Evolutionary conservation across 2,888 invertebrate genomes (phyloP), one percentile per base, ranked within the genome.

Genomic region (Fabriciana adippe): DNA sequence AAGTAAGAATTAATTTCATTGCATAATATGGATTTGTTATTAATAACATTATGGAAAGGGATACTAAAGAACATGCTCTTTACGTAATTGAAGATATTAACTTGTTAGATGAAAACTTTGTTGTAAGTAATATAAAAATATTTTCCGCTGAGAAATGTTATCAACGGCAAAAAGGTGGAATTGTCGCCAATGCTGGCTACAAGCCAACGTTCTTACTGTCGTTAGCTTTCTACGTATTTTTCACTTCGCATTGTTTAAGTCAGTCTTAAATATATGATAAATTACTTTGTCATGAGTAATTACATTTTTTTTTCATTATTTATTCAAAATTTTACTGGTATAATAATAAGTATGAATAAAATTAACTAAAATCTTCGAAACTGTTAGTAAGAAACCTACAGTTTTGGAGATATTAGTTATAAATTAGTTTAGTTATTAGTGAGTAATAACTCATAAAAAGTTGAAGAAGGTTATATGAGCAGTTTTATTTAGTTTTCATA

Each of bases 121-220:
- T 64, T 55, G 55, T 59, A 67, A 67, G 57, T 71, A 73, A 68
- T 69, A 72, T 71, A 72, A 74, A 77, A 77, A 75, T 79, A 84
- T 84, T 80, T 82, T 79, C 79, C 86, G 83, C 79, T 84, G 82
- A 80, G 82, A 80, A 76, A 75, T 78, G 83, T 82, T 84, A 77
- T 81, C 79, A 80, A 77, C 76, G 76, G 76, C 79, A 72, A 74
- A 74, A 74, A 74, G 71, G 72, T 73, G 71, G 64, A 71, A 82
- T 85, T 83, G 84, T 84, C 82, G 77, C 81, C 73, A 70, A 51
- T 70, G 60, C 80, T 88, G 88, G 88, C 88, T 73, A 66, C 15
- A 55, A 78, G 86, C 88, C 88, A 88, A 76, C 71, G 45, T 69
- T 60, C 65, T 68, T 70, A 70, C 68, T 61, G 68, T 57, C 55